Evolutionary conservation across 2,113 vertebrate species (phyloP).

Genomic region (Castor canadensis): DNA sequence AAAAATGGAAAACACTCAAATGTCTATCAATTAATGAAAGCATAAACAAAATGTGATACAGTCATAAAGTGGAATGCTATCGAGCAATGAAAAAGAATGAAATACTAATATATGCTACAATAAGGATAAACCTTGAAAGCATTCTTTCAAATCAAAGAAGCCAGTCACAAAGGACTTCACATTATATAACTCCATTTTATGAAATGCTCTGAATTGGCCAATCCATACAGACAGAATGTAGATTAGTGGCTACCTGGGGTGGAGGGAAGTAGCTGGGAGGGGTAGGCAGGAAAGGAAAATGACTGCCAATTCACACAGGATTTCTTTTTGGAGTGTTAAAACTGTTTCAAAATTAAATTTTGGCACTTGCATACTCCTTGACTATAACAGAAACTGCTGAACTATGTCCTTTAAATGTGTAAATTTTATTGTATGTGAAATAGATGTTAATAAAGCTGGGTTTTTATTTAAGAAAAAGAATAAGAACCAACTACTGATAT

Average conservation of each 20-base stretch:
- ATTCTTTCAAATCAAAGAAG: not conserved
- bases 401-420: not conserved
- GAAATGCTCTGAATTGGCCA: not conserved
- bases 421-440: not conserved
- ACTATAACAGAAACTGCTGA: not conserved
- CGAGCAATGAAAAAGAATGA: not conserved
- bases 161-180: not conserved
- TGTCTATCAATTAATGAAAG: not conserved
- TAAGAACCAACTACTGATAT: not conserved
- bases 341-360: conserved; percentile 16
- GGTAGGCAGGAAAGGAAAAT: not conserved
- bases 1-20: not conserved
- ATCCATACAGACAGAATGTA: not conserved
- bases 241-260: not conserved
- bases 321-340: not conserved
- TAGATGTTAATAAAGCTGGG: not conserved
- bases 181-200: not conserved
- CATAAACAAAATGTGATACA: not conserved
- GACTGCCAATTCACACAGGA: not conserved
- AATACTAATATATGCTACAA: not conserved
- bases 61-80: not conserved
- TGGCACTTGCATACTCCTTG: not conserved
- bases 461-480: not conserved
- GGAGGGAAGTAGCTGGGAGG: not conserved
- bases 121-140: not conserved